A percentile compares a stretch with the other conserved stretches of the same genome.
Conservation (phyloP, 2,113 vertebrate genomes). For the Hepsetus odoe region DNA sequence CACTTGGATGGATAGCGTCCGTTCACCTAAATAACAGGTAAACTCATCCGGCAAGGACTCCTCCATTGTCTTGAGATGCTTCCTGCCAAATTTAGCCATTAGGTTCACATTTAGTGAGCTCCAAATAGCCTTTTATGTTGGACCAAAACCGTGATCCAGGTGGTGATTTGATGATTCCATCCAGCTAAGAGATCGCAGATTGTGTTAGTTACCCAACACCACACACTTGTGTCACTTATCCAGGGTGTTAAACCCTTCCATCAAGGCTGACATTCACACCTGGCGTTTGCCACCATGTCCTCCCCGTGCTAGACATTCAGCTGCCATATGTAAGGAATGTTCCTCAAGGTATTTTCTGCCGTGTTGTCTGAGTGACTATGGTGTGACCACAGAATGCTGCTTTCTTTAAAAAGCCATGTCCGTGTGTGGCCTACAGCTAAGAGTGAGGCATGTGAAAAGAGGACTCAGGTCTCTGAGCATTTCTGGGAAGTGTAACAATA, state of each 20-base stretch:
- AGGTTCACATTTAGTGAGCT: too few species aligned
- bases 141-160: too few species aligned
- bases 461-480: too few species aligned
- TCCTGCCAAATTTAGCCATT: too few species aligned
- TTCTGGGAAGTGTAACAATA: too few species aligned
- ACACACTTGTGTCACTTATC: slow-evolving; percentile 29
- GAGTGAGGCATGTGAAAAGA: too few species aligned
- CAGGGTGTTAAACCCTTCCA: slow-evolving; percentile 37
- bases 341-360: slow-evolving; percentile 59
- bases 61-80: too few species aligned
- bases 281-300: slow-evolving; percentile 22
- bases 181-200: not conserved
- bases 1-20: too few species aligned
- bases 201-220: too few species aligned
- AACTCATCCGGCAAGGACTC: too few species aligned
- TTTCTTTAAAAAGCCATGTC: slow-evolving; percentile 46
- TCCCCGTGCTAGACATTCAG: slow-evolving; percentile 39
- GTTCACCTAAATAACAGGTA: too few species aligned
- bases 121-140: too few species aligned
- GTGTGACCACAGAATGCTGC: slow-evolving; percentile 45
- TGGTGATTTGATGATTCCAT: not conserved
- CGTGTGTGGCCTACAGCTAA: not conserved
- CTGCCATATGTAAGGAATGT: slow-evolving; percentile 51
- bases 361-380: slow-evolving; percentile 63
- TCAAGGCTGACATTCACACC: slow-evolving; percentile 22